phyloP scores from a whole-genome alignment of 1,140 invertebrate species.

The Babylonia areolata region DNA sequence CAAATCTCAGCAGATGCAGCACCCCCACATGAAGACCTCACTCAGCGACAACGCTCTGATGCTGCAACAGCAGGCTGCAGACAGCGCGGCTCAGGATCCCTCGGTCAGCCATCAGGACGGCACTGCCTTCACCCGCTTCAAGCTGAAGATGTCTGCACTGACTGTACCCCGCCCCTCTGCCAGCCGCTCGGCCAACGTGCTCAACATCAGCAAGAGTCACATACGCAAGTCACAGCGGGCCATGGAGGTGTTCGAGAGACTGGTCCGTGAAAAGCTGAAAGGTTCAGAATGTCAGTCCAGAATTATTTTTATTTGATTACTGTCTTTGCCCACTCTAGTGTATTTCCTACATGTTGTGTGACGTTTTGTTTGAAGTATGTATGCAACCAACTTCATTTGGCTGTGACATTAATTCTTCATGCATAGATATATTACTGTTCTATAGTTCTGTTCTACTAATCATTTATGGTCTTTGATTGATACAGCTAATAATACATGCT shows the following conservation, averaged over 20 bases:
- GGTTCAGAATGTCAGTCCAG: conserved; percentile 44
- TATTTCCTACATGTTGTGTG: not conserved
- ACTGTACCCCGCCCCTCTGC: conserved; percentile 17
- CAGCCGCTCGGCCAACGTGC: not conserved
- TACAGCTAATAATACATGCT: too few species aligned
- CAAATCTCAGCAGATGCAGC: conserved; percentile 43
- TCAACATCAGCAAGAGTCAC: conserved; percentile 32
- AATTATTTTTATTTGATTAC: conserved; percentile 52
- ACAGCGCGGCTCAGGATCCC: not conserved
- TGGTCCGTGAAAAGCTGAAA: conserved; percentile 43
- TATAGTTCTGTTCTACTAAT: too few species aligned
- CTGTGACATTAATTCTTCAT: too few species aligned
- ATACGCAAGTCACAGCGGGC: conserved; percentile 51
- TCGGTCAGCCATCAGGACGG: not conserved
- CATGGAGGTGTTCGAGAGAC: conserved; percentile 50
- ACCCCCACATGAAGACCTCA: conserved; percentile 48
- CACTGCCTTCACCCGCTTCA: conserved; percentile 43
- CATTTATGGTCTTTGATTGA: too few species aligned
- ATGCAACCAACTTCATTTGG: too few species aligned
- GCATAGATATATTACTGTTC: too few species aligned
- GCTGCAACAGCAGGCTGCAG: not conserved
- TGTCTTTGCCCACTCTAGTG: not conserved
- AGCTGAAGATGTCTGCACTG: conserved; percentile 42
- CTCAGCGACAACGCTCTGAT: conserved; percentile 48
- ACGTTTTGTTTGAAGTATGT: too few species aligned